These are phyloP conservation scores for Pachydiplax longipennis DNA, from an alignment of 2,888 invertebrate genomes.

Conservation along the genomic window DNA sequence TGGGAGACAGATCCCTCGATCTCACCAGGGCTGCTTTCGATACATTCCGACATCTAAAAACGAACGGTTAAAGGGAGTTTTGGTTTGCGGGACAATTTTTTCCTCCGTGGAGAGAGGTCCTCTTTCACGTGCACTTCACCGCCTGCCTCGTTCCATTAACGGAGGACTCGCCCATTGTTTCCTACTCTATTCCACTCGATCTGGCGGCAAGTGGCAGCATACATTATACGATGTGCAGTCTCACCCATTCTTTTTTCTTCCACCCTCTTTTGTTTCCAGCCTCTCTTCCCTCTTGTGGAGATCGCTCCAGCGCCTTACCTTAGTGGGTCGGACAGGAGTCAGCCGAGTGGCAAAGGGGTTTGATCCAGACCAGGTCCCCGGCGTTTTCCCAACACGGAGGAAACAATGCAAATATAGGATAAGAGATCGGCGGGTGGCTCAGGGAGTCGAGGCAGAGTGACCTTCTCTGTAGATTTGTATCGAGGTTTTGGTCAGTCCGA, in stretches of 20 bases:
- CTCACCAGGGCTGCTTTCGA: background rate
- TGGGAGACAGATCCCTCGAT: background rate
- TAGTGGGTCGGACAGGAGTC: slow-evolving; percentile 4
- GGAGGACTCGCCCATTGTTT: slow-evolving; percentile 1
- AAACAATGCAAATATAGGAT: background rate
- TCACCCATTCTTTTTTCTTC: background rate
- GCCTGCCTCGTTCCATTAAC: background rate
- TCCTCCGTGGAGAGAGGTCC: background rate
- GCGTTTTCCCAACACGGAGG: background rate
- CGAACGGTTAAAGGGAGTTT: background rate
- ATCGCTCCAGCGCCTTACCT: background rate
- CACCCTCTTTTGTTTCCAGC: background rate
- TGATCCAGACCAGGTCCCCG: background rate
- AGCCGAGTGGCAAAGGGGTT: background rate
- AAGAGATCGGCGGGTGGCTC: background rate
- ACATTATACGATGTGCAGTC: slow-evolving; percentile 39
- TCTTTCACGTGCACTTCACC: background rate
- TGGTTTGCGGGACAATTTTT: background rate
- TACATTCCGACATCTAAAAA: background rate
- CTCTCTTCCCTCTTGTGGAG: background rate
- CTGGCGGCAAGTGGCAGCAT: slow-evolving; percentile 35
- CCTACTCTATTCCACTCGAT: slow-evolving; percentile 2
- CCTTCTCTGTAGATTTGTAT: slow-evolving; percentile 9
- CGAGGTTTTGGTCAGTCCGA: background rate
- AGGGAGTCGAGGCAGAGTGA: background rate